These are phyloP conservation scores for Lacerta bilineata DNA, from an alignment of 2,797 vertebrate species.

Conservation along the genomic window DNA sequence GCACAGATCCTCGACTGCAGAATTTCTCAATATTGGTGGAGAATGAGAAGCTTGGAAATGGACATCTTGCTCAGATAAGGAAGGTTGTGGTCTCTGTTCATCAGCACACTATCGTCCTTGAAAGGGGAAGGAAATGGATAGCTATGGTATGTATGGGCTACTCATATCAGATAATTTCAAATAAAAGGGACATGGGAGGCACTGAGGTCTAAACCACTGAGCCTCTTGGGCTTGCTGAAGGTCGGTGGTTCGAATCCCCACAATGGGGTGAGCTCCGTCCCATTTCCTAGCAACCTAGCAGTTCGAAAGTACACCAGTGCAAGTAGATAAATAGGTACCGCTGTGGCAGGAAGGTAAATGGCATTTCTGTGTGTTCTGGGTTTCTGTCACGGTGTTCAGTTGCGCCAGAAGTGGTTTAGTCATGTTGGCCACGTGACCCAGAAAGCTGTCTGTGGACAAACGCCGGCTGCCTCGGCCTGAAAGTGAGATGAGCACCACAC, in stretches of 20 bases:
- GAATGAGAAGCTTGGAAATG: conserved; percentile 80
- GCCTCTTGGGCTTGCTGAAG: no score
- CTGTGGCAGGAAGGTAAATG: rapidly evolving
- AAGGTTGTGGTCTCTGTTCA: conserved; percentile 77
- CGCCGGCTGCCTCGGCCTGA: rapidly evolving
- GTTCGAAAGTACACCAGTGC: no score
- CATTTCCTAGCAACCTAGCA: no score
- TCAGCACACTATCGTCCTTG: conserved; percentile 71
- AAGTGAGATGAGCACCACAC: no score
- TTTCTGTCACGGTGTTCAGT: rapidly evolving
- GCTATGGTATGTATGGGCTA: conserved; percentile 27
- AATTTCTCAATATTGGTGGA: conserved; percentile 82
- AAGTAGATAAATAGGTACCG: no score
- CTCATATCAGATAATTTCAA: neutral
- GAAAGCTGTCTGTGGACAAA: no score
- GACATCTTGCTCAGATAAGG: conserved; percentile 78
- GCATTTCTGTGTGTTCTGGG: no score
- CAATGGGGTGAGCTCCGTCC: no score
- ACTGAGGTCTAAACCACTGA: no score
- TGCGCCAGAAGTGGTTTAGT: no score
- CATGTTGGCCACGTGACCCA: no score
- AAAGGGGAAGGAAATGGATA: conserved; percentile 38
- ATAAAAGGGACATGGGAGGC: no score
- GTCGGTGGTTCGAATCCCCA: rapidly evolving
- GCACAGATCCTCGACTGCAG: conserved; percentile 48